phyloP scores from a whole-genome alignment of 1,140 invertebrate genomes.

The Pseudomyrmex cubaensis region DNA sequence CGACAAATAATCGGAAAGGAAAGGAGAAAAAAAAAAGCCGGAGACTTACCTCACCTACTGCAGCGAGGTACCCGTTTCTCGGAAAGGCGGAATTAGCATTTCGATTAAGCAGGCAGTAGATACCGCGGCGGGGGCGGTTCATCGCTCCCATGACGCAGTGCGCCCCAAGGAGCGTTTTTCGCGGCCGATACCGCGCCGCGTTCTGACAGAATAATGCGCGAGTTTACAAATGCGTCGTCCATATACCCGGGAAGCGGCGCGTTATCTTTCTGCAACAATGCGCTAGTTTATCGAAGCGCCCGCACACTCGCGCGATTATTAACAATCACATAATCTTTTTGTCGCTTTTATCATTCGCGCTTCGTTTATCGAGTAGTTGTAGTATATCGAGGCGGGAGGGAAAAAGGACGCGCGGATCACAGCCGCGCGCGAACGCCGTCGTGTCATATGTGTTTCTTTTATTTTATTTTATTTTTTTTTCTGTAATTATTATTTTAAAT shows the following conservation, averaged over 20 bases:
- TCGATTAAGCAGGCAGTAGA: conserved; percentile 34
- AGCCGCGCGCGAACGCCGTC: not conserved
- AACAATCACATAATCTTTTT: conserved; percentile 58
- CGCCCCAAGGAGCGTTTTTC: conserved; percentile 56
- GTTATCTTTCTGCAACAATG: conserved; percentile 62
- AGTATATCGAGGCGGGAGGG: not conserved
- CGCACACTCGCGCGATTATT: conserved; percentile 36
- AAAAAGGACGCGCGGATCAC: not conserved
- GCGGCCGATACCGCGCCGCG: conserved; percentile 40
- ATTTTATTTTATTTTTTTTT: not conserved
- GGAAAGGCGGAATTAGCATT: conserved; percentile 38
- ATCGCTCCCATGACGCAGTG: conserved; percentile 55
- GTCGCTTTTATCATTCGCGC: conserved; percentile 55
- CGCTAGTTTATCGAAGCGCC: conserved; percentile 52
- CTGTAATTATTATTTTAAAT: conserved; percentile 49
- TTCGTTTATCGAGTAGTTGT: conserved; percentile 30
- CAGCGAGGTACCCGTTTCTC: not conserved
- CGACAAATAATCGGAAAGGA: not conserved
- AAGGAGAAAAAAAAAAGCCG: not conserved
- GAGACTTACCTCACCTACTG: too few relatives aligned
- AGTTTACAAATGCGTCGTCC: conserved; percentile 53
- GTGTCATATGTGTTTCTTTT: not conserved
- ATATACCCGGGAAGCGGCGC: conserved; percentile 13
- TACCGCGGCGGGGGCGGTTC: conserved; percentile 28
- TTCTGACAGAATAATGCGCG: conserved; percentile 55